Evolutionary conservation across 2,113 vertebrate species (phyloP), one percentile per base, ranked within the genome.

Genomic region (Varanus salvator): DNA sequence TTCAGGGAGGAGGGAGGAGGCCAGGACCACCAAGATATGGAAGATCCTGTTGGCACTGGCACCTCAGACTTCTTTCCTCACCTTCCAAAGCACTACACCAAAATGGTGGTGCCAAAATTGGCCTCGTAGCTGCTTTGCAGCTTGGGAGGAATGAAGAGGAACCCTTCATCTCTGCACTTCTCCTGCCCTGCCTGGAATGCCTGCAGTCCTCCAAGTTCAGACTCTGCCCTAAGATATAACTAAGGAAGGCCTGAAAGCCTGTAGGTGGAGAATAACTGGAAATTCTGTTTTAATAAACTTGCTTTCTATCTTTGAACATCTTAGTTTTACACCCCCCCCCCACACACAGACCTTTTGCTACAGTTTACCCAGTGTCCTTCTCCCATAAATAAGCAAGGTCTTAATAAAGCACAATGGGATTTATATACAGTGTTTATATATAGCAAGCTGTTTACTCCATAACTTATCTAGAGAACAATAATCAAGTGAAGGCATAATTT

Each of bases 341-440:
- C 94, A 44, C 38, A 44, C 38, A 44, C n/a, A n/a, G 93, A 95
- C 94, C 89, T 95, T 94, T 91, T 93, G 87, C 71, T 85, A 91
- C 95, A 94, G 93, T 95, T 92, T 95, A 44, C 87, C 27, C 12
- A 8, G 64, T 86, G 19, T 87, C 93, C 52, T 90, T 89, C 89
- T 89, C 44, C 77, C 68, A 91, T 3, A 64, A 31, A 72, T 57
- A 90, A 84, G 80, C 92, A 66, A 50, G 88, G 92, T 92, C 9
- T 31, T 94, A 89, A 91, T 92, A 90, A 92, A 90, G 15, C 64
- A 52, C 6, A 83, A n/a, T 84, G 68, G 31, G 80, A 88, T 95
- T 96, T 95, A 94, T 95, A 93, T 94, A 94, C 74, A 92, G 78
- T 75, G 85, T 95, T 96, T 95, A 94, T 95, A 93, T 94, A 94